Conservation (phyloP, 1,140 invertebrate species). For the Drosophila kurseongensis region DNA sequence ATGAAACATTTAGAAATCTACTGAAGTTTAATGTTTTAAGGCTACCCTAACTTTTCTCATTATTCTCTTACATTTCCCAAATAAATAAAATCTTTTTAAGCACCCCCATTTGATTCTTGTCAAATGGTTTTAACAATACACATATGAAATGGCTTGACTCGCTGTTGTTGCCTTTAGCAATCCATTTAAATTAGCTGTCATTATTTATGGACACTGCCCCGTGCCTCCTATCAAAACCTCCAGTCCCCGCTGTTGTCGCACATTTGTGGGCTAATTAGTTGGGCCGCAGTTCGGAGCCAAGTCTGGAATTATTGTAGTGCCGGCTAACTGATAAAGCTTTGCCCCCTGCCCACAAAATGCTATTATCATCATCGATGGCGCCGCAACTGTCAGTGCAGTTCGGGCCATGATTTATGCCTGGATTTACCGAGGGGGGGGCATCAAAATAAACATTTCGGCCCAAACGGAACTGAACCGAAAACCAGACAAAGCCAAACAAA, state of each 20-base stretch:
- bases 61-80: too few relatives aligned
- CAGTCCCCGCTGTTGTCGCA: conserved; percentile 9
- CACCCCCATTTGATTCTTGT: neutral
- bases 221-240: neutral
- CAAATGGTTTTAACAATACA: neutral
- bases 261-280: conserved; percentile 60
- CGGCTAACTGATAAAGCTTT: conserved; percentile 28
- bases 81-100: too few relatives aligned
- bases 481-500: conserved; percentile 46
- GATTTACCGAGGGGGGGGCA: conserved; percentile 1
- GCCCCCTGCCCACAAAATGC: neutral
- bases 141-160: neutral
- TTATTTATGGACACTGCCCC: conserved; percentile 32
- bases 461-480: conserved; percentile 21
- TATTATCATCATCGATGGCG: conserved; percentile 45
- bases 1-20: too few relatives aligned
- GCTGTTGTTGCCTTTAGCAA: neutral
- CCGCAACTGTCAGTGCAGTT: conserved; percentile 47
- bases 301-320: conserved; percentile 26
- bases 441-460: conserved; percentile 36
- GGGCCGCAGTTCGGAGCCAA: conserved; percentile 25
- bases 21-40: too few relatives aligned
- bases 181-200: conserved; percentile 39
- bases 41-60: too few relatives aligned
- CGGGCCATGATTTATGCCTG: conserved; percentile 44